Evolutionary conservation across 23 tunicate genomes (phyloP).

Genomic region (Halocynthia roretzi): DNA sequence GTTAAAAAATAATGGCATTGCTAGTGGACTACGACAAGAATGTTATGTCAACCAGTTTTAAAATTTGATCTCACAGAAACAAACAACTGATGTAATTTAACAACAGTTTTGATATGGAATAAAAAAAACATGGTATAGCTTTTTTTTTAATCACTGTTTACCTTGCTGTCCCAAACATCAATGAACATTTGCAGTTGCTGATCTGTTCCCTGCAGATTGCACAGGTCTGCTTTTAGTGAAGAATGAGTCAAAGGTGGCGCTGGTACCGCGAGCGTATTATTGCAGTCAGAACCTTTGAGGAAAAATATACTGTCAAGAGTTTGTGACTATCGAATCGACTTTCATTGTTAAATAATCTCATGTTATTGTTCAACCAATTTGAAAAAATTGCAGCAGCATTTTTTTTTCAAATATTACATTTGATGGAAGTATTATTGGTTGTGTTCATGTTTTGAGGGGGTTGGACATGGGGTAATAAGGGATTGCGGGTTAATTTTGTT

Average conservation of each 20-base stretch:
- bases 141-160: background rate
- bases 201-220: constrained; percentile 45
- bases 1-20: too few relatives aligned
- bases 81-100: background rate
- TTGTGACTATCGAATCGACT: background rate
- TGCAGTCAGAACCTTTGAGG: background rate
- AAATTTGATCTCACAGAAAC: too few relatives aligned
- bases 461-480: too few relatives aligned
- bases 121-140: background rate
- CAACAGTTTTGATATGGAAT: constrained; percentile 1
- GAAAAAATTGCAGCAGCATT: too few relatives aligned
- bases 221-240: constrained; percentile 7
- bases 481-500: too few relatives aligned
- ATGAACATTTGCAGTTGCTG: constrained; percentile 66
- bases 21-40: too few relatives aligned
- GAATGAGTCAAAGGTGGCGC: constrained; percentile 14
- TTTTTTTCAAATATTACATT: too few relatives aligned
- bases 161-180: constrained; percentile 61
- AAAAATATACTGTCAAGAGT: too few relatives aligned
- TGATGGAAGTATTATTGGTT: too few relatives aligned
- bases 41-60: too few relatives aligned
- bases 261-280: constrained; percentile 16
- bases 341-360: background rate
- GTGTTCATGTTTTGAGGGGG: too few relatives aligned
- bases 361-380: background rate